These are phyloP conservation scores for Lerista edwardsae DNA, from an alignment of 2,797 vertebrate species.

Conservation along the genomic window DNA sequence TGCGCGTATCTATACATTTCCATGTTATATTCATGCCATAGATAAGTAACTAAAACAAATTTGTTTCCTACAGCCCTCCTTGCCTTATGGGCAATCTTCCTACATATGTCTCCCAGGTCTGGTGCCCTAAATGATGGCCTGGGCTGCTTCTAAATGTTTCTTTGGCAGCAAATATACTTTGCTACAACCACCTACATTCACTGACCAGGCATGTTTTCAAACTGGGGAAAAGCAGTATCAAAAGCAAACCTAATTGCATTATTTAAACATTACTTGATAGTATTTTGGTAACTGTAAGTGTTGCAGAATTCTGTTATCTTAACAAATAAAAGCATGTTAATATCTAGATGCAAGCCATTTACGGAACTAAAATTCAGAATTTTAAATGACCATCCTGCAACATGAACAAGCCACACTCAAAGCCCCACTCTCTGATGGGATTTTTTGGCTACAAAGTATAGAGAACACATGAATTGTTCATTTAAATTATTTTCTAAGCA, in stretches of 20 bases:
- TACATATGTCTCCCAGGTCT: no score
- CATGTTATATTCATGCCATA: no score
- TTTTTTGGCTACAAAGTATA: constrained; percentile 6
- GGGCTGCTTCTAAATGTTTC: no score
- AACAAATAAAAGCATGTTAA: background rate
- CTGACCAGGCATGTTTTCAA: background rate
- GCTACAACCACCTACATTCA: no score
- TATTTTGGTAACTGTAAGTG: background rate
- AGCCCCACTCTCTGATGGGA: background rate
- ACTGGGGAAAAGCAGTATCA: background rate
- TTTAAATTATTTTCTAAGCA: constrained; percentile 36
- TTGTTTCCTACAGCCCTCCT: no score
- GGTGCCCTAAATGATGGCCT: no score
- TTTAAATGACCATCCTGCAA: background rate
- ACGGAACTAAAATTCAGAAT: constrained; percentile 1
- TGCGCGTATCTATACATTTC: no score
- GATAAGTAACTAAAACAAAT: no score
- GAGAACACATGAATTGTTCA: background rate
- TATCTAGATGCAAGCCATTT: rapidly evolving
- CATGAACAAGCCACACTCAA: constrained; percentile 13
- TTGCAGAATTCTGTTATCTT: rapidly evolving
- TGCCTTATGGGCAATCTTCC: no score
- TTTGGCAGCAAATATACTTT: no score
- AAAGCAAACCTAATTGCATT: rapidly evolving
- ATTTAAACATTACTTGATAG: background rate